Evolutionary conservation across 2,797 vertebrate species (phyloP).

Genomic region (Sus cebifrons): DNA sequence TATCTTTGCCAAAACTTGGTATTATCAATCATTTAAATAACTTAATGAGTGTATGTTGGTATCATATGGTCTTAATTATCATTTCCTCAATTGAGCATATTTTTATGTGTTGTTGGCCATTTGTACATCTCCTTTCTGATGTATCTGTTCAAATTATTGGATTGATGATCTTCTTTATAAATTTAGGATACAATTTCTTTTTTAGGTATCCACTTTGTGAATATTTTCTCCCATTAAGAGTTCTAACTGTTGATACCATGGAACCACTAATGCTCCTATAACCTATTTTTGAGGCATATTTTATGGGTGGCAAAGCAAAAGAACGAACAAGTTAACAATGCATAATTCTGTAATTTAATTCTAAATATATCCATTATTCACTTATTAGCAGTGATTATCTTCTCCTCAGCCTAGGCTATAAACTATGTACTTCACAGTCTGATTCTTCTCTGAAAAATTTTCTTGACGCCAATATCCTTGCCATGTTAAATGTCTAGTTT

Average conservation of each 20-base stretch:
- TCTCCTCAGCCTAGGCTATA: neutral
- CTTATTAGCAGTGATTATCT: neutral
- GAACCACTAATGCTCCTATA: neutral
- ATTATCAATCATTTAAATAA: constrained; percentile 4
- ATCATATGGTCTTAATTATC: neutral
- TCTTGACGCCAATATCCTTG: neutral
- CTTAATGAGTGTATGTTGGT: neutral
- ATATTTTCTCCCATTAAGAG: neutral
- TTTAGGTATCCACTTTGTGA: neutral
- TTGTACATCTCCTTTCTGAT: neutral
- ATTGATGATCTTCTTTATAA: neutral
- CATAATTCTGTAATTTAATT: constrained; percentile 15
- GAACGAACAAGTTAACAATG: neutral
- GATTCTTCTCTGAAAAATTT: constrained; percentile 29
- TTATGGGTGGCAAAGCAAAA: constrained; percentile 27
- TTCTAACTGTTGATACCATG: neutral
- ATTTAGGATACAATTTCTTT: neutral
- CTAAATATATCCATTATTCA: constrained; percentile 24
- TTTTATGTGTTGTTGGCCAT: neutral
- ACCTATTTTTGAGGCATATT: neutral
- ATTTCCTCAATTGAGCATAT: neutral
- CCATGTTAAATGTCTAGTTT: constrained; percentile 56
- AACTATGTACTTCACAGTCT: neutral
- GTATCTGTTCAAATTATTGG: neutral
- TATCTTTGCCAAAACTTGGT: neutral